Conservation (phyloP, 2,113 vertebrate species). For the Odocoileus hemionus region DNA sequence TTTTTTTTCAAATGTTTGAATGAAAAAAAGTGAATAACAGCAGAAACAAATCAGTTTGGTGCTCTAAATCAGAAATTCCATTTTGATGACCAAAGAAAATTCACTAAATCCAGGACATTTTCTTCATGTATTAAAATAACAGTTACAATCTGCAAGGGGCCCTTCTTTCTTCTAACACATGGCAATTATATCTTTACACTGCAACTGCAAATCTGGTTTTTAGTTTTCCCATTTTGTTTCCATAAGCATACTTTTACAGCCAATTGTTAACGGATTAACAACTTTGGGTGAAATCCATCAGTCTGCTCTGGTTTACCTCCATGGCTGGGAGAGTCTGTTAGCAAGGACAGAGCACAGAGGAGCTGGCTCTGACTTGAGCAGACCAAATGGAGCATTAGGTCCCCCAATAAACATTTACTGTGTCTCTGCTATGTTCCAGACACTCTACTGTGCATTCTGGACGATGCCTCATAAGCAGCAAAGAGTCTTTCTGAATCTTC, state of each 20-base stretch:
- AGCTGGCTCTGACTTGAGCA: not conserved
- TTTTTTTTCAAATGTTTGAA: not conserved
- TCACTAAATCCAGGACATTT: conserved; percentile 53
- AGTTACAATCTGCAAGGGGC: conserved; percentile 53
- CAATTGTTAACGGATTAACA: conserved; percentile 69
- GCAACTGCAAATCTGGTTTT: conserved; percentile 59
- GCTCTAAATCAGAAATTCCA: conserved; percentile 3
- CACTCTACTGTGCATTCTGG: not conserved
- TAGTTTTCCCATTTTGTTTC: conserved; percentile 45
- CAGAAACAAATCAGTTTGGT: not conserved
- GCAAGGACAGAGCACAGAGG: conserved; percentile 23
- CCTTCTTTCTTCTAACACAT: conserved; percentile 46
- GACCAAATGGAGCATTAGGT: not conserved
- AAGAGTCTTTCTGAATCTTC: conserved; percentile 22
- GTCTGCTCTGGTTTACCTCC: conserved; percentile 39
- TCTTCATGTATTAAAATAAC: conserved; percentile 57
- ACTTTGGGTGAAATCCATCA: conserved; percentile 54
- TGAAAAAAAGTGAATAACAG: not conserved
- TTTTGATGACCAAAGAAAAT: conserved; percentile 61
- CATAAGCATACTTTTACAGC: conserved; percentile 52
- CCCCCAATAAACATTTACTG: not conserved
- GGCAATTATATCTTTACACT: conserved; percentile 58
- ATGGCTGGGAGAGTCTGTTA: not conserved
- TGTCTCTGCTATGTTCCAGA: not conserved
- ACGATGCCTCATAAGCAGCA: not conserved